Base-by-base conservation (phyloP, 2,888 invertebrate genomes). In the Zaprionus bogoriensis region DNA sequence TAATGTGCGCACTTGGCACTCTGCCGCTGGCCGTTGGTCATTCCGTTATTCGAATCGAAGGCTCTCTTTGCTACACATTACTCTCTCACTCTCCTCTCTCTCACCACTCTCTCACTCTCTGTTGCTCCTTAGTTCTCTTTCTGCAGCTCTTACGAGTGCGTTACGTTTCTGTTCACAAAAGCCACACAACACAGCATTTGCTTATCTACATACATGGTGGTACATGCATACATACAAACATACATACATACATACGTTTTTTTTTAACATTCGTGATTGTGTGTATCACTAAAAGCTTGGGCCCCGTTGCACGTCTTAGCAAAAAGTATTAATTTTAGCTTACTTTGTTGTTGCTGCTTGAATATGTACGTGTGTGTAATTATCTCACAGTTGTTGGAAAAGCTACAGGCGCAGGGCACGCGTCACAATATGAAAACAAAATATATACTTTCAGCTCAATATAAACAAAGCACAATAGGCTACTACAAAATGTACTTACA, bases 1-100 rank as follows among this genome's bases (percentile, higher is more conserved):
- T 77, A 64, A 74, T 76, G 82, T 76, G 78, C 81, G 72, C 80
- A 83, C 87, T 83, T 80, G 77, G 80, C 83, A 79, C 74, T 83
- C 73, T 63, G 67, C 78, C 57, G 59, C 54, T 71, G 44, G 63
- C 69, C 58, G 48, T 39, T 68, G 71, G 54, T 48, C 62, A 75
- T 60, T 71, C 75, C 76, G 71, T 71, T 75, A 63, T 67, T 71
- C 41, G 47, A 39, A 74, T 60, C 54, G 39, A 32, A 32, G 25
- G 12, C 45, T 73, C 58, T 61, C 58, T 72, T 72, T 23, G 36
- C 2, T 42, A 46, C 36, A 41, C 32, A 32, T 42, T 27, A 48
- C 51, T 22, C 52, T 46, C 41, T 41, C 20, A 51, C 36, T 41
- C 45, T 12, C 23, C 9, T 42, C 6, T 9, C 19, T 6, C 48